phyloP scores from a whole-genome alignment of 1,140 invertebrate genomes.

The Bombus impatiens region DNA sequence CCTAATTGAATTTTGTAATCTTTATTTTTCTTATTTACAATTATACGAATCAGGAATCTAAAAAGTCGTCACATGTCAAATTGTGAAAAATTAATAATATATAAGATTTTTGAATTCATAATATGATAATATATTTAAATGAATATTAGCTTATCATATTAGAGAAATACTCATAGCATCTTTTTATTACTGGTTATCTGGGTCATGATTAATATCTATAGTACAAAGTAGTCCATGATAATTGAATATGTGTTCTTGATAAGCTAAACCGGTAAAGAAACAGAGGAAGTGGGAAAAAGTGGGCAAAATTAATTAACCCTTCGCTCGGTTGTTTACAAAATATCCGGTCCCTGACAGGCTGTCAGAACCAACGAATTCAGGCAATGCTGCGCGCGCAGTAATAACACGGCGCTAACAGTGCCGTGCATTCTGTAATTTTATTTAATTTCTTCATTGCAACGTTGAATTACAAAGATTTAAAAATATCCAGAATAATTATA shows the following conservation, averaged over 20 bases:
- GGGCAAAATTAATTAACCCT: conserved; percentile 73
- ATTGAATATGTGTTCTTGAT: conserved; percentile 1
- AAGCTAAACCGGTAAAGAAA: conserved; percentile 6
- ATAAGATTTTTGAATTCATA: not conserved
- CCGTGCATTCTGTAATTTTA: conserved; percentile 22
- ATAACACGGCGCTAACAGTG: conserved; percentile 56
- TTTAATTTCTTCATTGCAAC: not conserved
- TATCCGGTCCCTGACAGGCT: conserved; percentile 63
- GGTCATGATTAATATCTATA: not conserved
- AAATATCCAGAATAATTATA: not conserved
- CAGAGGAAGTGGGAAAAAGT: conserved; percentile 60
- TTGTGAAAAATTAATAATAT: not conserved
- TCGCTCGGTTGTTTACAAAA: conserved; percentile 72
- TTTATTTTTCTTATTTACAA: not conserved
- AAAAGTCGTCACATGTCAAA: not conserved
- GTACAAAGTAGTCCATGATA: conserved; percentile 7
- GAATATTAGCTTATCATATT: not conserved
- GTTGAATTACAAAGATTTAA: no score
- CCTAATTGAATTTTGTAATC: not conserved
- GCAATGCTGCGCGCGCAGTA: conserved; percentile 70
- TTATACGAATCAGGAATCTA: not conserved
- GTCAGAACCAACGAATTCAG: conserved; percentile 39
- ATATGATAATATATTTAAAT: not conserved
- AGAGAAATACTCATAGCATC: not conserved
- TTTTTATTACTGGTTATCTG: conserved; percentile 6